Base-by-base conservation (phyloP, 2,113 vertebrate species). In the Rana temporaria region DNA sequence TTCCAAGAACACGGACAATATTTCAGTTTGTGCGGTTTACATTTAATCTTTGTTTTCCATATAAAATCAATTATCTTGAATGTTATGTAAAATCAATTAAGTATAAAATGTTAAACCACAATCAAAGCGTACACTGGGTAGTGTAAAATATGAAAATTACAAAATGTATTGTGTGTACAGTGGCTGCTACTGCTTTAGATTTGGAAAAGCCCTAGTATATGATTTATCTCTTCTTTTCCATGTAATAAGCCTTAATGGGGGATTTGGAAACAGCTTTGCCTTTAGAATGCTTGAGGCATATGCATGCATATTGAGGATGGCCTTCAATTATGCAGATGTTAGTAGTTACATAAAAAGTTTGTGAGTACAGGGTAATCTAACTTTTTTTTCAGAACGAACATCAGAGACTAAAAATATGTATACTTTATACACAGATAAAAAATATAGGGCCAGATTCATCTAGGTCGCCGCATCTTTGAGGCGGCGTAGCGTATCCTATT, bases 321-420 rank as follows among this genome's bases (percentile, higher is more conserved):
- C 55, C 55, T 83, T 83, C 55, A 83, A 83, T 83, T 76, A 83
- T 83, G 81, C 71, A 83, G 72, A 76, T 76, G 63, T 20, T 60
- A 52, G 55, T 59, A 60, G 26, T 55, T 42, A 60, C 68, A 69
- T 83, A 76, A 83, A 83, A 83, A 66, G 62, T 82, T 79, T 79
- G 67, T 52, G 59, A 67, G 65, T 79, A 59, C n/a, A 79, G 14
- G 53, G 57, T 32, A 14, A 34, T 55, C 18, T 56, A 78, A 78
- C 26, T 79, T 77, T 75, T 65, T 67, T 69, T 18, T 59, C 56
- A 42, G n/a, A 42, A 57, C 1, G 22, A 20, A 52, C 8, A 20
- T 20, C 24, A 71, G 3, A 71, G 53, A 22, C 14, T 20, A 22
- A 22, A 4, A n/a, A 65, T 65, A 30, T 26, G 17, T n/a, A 19